Conservation (phyloP, 2,797 vertebrate species). For the Philypnodon macrostomus region DNA sequence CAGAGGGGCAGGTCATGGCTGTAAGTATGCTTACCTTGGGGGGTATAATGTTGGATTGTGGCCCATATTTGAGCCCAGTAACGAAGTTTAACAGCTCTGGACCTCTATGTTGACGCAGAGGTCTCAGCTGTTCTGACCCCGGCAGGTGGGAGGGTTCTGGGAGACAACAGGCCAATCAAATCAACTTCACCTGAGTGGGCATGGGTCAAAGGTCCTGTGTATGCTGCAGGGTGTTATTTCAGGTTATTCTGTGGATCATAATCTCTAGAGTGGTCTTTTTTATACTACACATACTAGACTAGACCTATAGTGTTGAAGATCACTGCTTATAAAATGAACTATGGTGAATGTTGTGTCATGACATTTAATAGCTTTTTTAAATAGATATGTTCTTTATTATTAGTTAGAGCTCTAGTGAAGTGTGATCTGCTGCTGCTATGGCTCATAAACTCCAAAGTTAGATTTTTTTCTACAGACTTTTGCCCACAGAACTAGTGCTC, state of each 20-base stretch:
- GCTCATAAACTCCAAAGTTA: too few species aligned
- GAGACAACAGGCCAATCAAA: conserved; percentile 54
- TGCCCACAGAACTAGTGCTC: too few species aligned
- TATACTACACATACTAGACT: background rate
- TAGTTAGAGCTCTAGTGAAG: too few species aligned
- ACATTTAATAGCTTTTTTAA: too few species aligned
- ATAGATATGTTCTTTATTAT: too few species aligned
- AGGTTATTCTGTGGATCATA: background rate
- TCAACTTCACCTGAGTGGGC: conserved; percentile 39
- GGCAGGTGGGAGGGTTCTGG: conserved; percentile 38
- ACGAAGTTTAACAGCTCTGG: conserved; percentile 29
- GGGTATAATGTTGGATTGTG: conserved; percentile 34
- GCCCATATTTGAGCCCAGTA: conserved; percentile 28
- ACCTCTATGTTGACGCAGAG: conserved; percentile 42
- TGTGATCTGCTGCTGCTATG: too few species aligned
- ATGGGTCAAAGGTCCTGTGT: conserved; percentile 38
- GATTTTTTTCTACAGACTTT: too few species aligned
- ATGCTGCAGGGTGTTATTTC: conserved; percentile 18
- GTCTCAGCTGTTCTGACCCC: conserved; percentile 40
- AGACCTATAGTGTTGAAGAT: too few species aligned
- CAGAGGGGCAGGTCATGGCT: conserved; percentile 58
- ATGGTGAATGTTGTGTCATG: too few species aligned
- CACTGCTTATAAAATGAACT: too few species aligned
- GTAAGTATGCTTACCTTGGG: conserved; percentile 49
- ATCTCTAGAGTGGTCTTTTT: conserved; percentile 14